phyloP scores from a whole-genome alignment of 2,888 invertebrate species.

The Smittia aterrima region DNA sequence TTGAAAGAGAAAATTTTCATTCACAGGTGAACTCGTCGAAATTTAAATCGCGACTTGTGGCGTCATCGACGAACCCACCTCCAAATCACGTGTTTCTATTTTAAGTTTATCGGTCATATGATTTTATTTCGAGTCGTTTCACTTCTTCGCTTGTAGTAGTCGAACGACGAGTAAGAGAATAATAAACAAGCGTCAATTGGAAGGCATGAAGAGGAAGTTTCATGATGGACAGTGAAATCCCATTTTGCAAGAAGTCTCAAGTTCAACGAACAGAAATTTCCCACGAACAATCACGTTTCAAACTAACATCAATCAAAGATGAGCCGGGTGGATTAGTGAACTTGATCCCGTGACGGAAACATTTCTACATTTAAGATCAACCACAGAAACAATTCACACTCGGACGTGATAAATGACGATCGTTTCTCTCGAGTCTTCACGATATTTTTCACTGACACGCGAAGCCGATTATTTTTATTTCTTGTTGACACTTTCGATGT shows the following conservation, averaged over 20 bases:
- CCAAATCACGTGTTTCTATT: conserved; percentile 41
- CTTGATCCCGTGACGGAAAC: background rate
- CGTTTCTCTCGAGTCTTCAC: background rate
- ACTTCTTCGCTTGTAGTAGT: background rate
- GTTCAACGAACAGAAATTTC: background rate
- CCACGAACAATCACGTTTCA: background rate
- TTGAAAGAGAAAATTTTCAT: background rate
- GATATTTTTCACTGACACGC: background rate
- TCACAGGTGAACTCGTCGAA: background rate
- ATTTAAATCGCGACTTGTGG: background rate
- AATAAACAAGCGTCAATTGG: conserved; percentile 8
- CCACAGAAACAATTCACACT: background rate
- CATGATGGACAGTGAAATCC: background rate
- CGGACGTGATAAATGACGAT: background rate
- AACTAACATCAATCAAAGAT: background rate
- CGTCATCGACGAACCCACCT: conserved; percentile 10
- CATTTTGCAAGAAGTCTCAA: background rate
- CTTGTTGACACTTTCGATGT: background rate
- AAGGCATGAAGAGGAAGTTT: background rate
- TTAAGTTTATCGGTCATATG: conserved; percentile 39
- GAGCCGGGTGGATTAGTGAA: background rate
- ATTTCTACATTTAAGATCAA: background rate
- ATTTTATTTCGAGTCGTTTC: conserved; percentile 26
- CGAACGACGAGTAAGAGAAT: background rate
- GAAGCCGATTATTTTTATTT: background rate